Evolutionary conservation across 2,113 vertebrate genomes (phyloP).

Genomic region (Ochotona curzoniae): DNA sequence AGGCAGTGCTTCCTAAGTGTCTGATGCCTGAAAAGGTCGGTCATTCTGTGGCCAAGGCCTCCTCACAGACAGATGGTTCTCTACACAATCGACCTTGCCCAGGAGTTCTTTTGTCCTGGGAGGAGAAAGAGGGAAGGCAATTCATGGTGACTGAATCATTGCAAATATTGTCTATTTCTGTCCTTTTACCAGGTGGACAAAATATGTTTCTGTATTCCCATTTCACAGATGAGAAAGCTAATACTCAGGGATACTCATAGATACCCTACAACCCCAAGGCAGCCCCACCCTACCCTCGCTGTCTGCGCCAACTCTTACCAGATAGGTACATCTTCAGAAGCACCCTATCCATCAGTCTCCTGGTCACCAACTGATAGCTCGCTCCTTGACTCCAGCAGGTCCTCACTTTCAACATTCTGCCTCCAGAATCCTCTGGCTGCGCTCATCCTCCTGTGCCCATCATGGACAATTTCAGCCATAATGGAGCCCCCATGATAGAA

Average conservation of each 20-base stretch:
- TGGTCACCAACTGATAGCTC: background rate
- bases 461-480: background rate
- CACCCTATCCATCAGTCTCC: background rate
- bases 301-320: background rate
- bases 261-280: background rate
- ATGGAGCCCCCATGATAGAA: background rate
- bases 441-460: background rate
- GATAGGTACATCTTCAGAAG: background rate
- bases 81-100: background rate
- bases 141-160: background rate
- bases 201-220: background rate
- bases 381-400: background rate
- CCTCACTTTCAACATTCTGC: background rate
- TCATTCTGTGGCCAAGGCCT: background rate
- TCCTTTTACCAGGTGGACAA: background rate
- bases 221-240: background rate
- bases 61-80: background rate
- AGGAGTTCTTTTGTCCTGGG: slow-evolving; percentile 23
- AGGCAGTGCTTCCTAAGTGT: background rate
- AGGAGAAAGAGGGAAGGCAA: background rate
- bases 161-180: background rate
- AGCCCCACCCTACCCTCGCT: background rate
- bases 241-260: background rate
- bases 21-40: background rate
- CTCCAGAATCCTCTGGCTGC: too few species aligned